These are phyloP conservation scores for Delphinus delphis DNA, from an alignment of 2,113 vertebrate genomes.

Conservation along the genomic window DNA sequence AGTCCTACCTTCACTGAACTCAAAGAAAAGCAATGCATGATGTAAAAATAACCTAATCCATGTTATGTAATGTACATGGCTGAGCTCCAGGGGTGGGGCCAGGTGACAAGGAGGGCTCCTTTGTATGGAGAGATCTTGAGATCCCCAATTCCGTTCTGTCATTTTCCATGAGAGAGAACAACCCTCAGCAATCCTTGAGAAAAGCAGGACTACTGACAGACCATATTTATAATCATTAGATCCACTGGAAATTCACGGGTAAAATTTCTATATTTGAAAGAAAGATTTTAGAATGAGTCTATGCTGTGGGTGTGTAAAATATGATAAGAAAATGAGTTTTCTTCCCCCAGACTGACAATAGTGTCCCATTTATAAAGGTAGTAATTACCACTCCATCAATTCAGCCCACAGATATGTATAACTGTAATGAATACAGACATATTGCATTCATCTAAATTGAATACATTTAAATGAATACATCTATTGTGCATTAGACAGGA, in stretches of 20 bases:
- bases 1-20: not conserved
- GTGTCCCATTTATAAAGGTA: conserved; percentile 32
- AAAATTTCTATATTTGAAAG: conserved; percentile 36
- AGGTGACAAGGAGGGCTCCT: not conserved
- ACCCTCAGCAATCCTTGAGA: not conserved
- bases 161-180: not conserved
- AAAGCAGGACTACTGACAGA: not conserved
- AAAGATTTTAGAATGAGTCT: not conserved
- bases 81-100: not conserved
- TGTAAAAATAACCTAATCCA: not conserved
- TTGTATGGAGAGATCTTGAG: not conserved
- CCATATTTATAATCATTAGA: not conserved
- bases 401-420: conserved; percentile 55
- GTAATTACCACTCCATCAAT: conserved; percentile 69
- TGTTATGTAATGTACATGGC: not conserved
- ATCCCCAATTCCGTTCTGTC: not conserved
- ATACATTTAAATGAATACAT: conserved; percentile 69
- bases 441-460: conserved; percentile 73
- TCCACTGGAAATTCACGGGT: not conserved
- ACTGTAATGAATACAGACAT: conserved; percentile 74
- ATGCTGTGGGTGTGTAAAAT: conserved; percentile 41
- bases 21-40: not conserved
- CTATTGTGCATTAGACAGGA: conserved; percentile 59
- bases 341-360: conserved; percentile 54
- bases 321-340: conserved; percentile 46